Percentiles rank a stretch among this genome's conserved stretches.
These are phyloP conservation scores for Scaptomyza parva DNA, from an alignment of 2,888 invertebrate species.

Conservation along the genomic window DNA sequence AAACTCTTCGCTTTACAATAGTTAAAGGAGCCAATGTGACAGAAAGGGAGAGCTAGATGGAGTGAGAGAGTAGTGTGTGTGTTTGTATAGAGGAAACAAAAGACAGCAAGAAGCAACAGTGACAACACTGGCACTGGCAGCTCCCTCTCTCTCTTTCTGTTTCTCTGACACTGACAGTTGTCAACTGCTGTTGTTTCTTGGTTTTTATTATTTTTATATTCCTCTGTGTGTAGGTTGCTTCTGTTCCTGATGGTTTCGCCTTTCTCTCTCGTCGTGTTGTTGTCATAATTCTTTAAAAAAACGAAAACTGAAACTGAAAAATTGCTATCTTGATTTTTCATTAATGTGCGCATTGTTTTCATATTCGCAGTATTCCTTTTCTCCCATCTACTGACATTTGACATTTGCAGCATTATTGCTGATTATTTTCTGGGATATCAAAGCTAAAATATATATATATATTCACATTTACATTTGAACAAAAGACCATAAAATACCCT, in stretches of 20 bases:
- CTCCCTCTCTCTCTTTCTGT: constrained; percentile 33
- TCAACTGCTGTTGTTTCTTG: constrained; percentile 81
- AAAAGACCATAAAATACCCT: no score
- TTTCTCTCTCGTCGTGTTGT: constrained; percentile 3
- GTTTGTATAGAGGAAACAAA: constrained; percentile 67
- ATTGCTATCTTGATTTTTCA: constrained; percentile 62
- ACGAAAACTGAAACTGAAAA: no score
- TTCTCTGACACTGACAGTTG: constrained; percentile 79
- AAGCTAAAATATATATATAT: not conserved
- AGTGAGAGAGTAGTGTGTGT: constrained; percentile 19
- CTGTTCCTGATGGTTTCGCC: constrained; percentile 46
- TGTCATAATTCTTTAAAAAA: constrained; percentile 47
- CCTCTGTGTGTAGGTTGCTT: constrained; percentile 25
- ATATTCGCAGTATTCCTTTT: constrained; percentile 19
- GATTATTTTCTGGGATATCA: constrained; percentile 27
- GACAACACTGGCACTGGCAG: constrained; percentile 78
- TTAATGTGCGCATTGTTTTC: constrained; percentile 58
- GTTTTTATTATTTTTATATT: constrained; percentile 57
- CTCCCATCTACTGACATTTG: constrained; percentile 43
- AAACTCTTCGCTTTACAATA: constrained; percentile 26
- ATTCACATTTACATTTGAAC: constrained; percentile 6
- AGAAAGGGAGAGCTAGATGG: not conserved
- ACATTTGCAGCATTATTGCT: constrained; percentile 32
- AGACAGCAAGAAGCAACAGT: constrained; percentile 78
- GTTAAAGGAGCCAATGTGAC: not conserved